phyloP scores from a whole-genome alignment of 2,888 invertebrate species.

The Xylota segnis region DNA sequence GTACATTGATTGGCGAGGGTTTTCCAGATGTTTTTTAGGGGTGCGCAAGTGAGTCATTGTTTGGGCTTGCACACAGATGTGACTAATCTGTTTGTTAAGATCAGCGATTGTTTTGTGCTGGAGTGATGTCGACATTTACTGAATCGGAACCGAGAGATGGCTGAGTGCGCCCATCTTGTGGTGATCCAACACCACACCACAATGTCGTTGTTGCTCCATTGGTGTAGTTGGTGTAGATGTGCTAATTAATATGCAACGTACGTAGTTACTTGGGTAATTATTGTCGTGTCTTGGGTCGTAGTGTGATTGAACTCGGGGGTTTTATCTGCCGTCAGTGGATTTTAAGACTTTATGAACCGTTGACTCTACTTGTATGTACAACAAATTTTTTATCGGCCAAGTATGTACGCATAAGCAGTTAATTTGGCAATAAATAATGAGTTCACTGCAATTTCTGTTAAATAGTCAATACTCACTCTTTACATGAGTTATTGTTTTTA shows the following conservation, averaged over 20 bases:
- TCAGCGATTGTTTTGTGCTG: neutral
- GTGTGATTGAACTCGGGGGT: slow-evolving; percentile 41
- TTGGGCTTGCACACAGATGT: slow-evolving; percentile 45
- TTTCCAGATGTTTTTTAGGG: slow-evolving; percentile 8
- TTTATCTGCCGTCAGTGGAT: neutral
- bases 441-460: neutral
- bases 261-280: slow-evolving; percentile 33
- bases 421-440: neutral
- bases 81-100: slow-evolving; percentile 9
- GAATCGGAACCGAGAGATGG: neutral
- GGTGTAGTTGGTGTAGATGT: slow-evolving; percentile 1
- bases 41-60: slow-evolving; percentile 38
- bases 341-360: neutral
- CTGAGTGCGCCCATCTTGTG: slow-evolving; percentile 10
- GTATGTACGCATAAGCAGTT: neutral
- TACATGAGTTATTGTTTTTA: no score
- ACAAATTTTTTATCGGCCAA: no score
- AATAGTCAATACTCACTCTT: no score
- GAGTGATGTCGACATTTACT: slow-evolving; percentile 4
- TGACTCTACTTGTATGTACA: no score
- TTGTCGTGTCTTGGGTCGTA: slow-evolving; percentile 14
- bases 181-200: neutral
- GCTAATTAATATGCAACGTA: slow-evolving; percentile 36
- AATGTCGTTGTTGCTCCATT: slow-evolving; percentile 6
- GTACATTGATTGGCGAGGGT: neutral